phyloP scores from a whole-genome alignment of 1,140 invertebrate genomes.

The Colletes gigas region DNA sequence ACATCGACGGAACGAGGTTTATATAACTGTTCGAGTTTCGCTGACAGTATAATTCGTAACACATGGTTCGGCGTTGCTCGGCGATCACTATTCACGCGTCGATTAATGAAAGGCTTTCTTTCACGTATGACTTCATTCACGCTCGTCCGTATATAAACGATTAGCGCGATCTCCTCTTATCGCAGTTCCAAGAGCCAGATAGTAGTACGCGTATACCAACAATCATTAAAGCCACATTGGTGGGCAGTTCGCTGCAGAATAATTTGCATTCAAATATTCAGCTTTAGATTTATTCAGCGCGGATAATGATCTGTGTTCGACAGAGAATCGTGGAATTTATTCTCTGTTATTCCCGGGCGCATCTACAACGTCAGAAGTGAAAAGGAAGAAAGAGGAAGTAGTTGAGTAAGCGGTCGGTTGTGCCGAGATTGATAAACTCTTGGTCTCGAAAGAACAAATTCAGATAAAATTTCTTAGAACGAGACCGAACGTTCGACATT shows the following conservation, averaged over 20 bases:
- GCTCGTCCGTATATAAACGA: conserved; percentile 17
- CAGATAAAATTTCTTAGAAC: conserved; percentile 53
- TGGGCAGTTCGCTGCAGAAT: not conserved
- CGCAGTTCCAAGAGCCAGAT: conserved; percentile 20
- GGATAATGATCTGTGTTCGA: not conserved
- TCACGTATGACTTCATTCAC: conserved; percentile 46
- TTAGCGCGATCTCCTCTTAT: conserved; percentile 38
- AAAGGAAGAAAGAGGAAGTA: conserved; percentile 33
- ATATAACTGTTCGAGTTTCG: not conserved
- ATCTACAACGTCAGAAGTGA: not conserved
- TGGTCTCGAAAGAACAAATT: conserved; percentile 60
- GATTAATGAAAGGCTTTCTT: conserved; percentile 31
- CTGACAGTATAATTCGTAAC: not conserved
- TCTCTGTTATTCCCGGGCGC: not conserved
- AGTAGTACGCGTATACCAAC: not conserved
- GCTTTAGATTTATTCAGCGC: conserved; percentile 1
- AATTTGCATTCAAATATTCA: conserved; percentile 35
- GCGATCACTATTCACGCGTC: not conserved
- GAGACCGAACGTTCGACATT: not conserved
- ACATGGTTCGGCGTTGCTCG: not conserved
- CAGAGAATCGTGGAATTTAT: not conserved
- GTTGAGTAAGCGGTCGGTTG: conserved; percentile 40
- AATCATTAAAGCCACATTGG: not conserved
- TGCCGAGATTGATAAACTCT: conserved; percentile 56
- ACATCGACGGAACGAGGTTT: not conserved